Conservation (phyloP, 2,888 invertebrate species). For the Leuctra nigra region DNA sequence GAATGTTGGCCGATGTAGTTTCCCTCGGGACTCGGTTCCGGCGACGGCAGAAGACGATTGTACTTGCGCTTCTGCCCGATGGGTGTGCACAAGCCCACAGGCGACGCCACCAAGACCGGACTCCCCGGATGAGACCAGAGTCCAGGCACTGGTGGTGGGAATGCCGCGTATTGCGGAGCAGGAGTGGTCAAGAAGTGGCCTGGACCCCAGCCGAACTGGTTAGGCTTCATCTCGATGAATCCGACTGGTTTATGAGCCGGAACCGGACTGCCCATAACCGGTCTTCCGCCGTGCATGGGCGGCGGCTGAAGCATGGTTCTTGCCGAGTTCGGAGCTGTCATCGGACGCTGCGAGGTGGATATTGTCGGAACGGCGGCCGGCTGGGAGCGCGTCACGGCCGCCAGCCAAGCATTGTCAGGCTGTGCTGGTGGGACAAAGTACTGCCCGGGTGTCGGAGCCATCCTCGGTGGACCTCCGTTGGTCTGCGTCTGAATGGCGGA, state of each 20-base stretch:
- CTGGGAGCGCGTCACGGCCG: not conserved
- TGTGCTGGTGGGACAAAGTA: slow-evolving; percentile 16
- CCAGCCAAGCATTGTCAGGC: slow-evolving; percentile 18
- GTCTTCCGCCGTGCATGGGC: slow-evolving; percentile 31
- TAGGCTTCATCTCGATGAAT: slow-evolving; percentile 29
- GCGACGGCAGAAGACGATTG: slow-evolving; percentile 42
- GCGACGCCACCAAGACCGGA: slow-evolving; percentile 28
- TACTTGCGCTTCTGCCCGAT: slow-evolving; percentile 40
- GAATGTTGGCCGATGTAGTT: slow-evolving; percentile 46
- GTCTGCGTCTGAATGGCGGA: slow-evolving; percentile 29
- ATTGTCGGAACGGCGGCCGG: slow-evolving; percentile 22
- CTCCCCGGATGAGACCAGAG: slow-evolving; percentile 31
- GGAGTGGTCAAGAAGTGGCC: slow-evolving; percentile 26
- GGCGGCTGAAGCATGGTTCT: slow-evolving; percentile 32
- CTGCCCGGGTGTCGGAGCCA: slow-evolving; percentile 26
- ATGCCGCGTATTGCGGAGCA: slow-evolving; percentile 25
- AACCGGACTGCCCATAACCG: slow-evolving; percentile 32
- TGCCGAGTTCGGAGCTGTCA: slow-evolving; percentile 31
- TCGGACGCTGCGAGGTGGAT: slow-evolving; percentile 23
- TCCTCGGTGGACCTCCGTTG: slow-evolving; percentile 19
- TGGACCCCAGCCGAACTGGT: slow-evolving; percentile 26
- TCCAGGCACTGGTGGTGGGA: slow-evolving; percentile 27
- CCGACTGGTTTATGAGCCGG: slow-evolving; percentile 27
- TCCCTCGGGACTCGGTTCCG: slow-evolving; percentile 45
- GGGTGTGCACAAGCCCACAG: slow-evolving; percentile 33